Evolutionary conservation across 2,113 vertebrate species (phyloP), one percentile per base, ranked within the genome.

Genomic region (Plotosus lineatus): DNA sequence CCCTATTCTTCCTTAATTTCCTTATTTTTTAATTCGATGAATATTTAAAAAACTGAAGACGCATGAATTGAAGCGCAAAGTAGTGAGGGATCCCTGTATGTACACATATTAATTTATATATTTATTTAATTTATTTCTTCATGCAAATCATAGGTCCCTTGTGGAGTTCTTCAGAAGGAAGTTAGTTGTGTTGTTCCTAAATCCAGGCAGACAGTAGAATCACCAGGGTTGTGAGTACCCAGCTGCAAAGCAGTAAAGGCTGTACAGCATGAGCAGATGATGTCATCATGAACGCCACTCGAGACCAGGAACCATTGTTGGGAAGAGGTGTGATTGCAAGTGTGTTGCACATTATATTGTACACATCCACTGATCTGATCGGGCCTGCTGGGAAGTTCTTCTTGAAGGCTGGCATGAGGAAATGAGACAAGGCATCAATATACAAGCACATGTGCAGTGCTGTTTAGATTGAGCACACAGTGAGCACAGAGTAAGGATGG

Each of bases 221-320:
- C 46, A 91, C 82, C 0, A 90, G 55, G 1, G 92, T 79, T 26
- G 55, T 82, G 75, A 95, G 50, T 0, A 1, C 33, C 0, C 76
- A 89, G 83, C 77, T 76, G 85, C 84, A 46, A 9, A 80, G 1
- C 0, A 3, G 56, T 36, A 26, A 9, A 0, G 80, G 75, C 0
- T 3, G 53, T 3, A 84, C 48, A 0, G 38, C 26, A 69, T 76
- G 12, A 9, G 87, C 85, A n/a, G 61, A 88, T 56, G 79, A 86
- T 15, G 44, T 93, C 78, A 98, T 88, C 90, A 99, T 93, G 83
- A 90, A 93, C 79, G 93, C 87, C 75, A 98, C 96, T 77, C 95
- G 90, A 84, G 95, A 94, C 97, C 97, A 99, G 82, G 97, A 98
- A 33, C 97, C 97, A 0, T 98, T 99, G 89, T 98, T 99, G 78